Percentiles rank a stretch among this genome's conserved stretches.
phyloP scores from a whole-genome alignment of 2,113 vertebrate genomes.

The Hystrix cristata region DNA sequence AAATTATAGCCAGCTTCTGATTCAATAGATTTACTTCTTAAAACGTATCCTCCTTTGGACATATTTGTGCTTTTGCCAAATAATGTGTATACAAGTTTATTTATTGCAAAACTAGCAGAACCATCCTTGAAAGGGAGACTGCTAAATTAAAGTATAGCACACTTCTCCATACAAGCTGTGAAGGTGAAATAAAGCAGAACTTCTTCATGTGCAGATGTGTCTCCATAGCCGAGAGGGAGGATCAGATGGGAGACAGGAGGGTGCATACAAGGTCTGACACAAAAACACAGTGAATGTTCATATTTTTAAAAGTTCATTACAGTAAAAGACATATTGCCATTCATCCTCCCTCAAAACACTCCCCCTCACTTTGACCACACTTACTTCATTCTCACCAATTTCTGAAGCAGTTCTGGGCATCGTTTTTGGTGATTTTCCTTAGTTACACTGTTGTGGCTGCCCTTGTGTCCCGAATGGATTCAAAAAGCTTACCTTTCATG shows the following conservation, averaged over 20 bases:
- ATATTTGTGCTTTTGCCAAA: slow-evolving; percentile 36
- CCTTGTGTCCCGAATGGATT: background rate
- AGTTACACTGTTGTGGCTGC: background rate
- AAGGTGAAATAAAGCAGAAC: background rate
- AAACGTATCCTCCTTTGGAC: background rate
- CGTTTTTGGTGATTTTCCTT: background rate
- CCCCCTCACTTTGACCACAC: background rate
- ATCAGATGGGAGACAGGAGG: background rate
- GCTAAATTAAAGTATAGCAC: background rate
- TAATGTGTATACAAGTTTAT: background rate
- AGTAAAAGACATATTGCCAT: background rate
- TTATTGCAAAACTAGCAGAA: slow-evolving; percentile 27
- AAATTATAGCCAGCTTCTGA: background rate
- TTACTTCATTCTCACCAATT: background rate
- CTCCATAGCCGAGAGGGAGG: background rate
- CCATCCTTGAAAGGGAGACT: background rate
- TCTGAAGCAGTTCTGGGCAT: background rate
- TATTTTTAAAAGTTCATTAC: background rate
- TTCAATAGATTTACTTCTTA: slow-evolving; percentile 32
- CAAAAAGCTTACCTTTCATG: background rate
- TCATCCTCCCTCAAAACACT: background rate
- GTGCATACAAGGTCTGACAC: background rate
- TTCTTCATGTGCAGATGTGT: background rate
- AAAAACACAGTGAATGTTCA: background rate
- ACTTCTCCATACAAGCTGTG: background rate